Evolutionary conservation across 1,140 invertebrate genomes (phyloP).

Genomic region (Andrena cerasifolii): DNA sequence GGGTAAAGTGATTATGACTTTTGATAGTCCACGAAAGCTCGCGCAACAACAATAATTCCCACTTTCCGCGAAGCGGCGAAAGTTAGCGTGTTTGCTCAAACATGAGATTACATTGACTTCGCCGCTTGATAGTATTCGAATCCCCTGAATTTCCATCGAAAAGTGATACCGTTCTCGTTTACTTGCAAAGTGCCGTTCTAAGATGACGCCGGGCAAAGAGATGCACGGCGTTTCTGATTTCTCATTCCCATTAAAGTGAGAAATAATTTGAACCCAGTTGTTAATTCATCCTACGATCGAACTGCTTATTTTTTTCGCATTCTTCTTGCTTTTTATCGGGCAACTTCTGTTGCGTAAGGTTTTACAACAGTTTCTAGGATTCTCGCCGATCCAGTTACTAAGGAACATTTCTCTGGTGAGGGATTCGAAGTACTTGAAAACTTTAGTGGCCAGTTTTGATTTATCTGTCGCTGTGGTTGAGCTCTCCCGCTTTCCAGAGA

Average conservation of each 20-base stretch:
- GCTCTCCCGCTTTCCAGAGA: slow-evolving; percentile 21
- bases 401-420: slow-evolving; percentile 16
- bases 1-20: slow-evolving; percentile 12
- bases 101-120: slow-evolving; percentile 4
- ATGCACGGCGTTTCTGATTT: not conserved
- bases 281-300: no score
- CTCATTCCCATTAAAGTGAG: not conserved
- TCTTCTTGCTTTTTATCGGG: no score
- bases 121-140: not conserved
- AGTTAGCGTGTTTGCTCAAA: slow-evolving; percentile 33
- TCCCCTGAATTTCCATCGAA: slow-evolving; percentile 6
- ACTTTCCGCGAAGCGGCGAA: slow-evolving; percentile 9
- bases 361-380: not conserved
- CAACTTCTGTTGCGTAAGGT: not conserved
- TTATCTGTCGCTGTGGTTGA: slow-evolving; percentile 56
- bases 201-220: not conserved
- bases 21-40: slow-evolving; percentile 18
- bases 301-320: no score
- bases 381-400: not conserved
- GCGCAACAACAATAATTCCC: slow-evolving; percentile 14
- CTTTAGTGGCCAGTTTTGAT: slow-evolving; percentile 62
- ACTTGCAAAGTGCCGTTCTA: not conserved
- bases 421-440: slow-evolving; percentile 56
- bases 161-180: not conserved
- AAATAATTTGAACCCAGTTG: no score